A percentile compares a stretch with the other conserved stretches of the same genome.
phyloP scores from a whole-genome alignment of 2,113 vertebrate species.

The Recurvirostra avosetta region DNA sequence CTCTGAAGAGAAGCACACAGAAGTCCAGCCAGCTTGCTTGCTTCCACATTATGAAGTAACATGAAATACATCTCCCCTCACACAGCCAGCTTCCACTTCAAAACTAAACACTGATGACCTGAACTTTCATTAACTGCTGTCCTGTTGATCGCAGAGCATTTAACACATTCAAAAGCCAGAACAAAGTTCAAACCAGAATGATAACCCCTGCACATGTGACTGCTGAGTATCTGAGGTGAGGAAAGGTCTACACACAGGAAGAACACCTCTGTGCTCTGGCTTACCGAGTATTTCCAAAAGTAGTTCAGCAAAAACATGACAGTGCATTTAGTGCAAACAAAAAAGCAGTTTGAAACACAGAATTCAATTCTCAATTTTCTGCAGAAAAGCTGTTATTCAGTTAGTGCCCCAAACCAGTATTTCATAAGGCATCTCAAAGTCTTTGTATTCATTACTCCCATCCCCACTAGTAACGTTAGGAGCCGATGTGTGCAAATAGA shows the following conservation, averaged over 20 bases:
- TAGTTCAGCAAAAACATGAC: not conserved
- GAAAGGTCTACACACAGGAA: not conserved
- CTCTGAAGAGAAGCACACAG: not conserved
- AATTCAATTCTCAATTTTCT: not conserved
- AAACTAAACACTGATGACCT: not conserved
- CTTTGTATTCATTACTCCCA: not conserved
- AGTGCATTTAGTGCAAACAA: not conserved
- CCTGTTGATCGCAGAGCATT: not conserved
- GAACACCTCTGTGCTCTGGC: not conserved
- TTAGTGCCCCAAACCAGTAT: not conserved
- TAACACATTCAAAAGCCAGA: not conserved
- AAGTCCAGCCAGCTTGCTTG: not conserved
- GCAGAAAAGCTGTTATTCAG: not conserved
- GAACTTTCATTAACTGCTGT: not conserved
- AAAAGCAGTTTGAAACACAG: not conserved
- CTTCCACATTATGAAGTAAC: not conserved
- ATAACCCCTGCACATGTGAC: not conserved
- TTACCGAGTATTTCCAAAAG: not conserved
- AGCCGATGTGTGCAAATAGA: not conserved
- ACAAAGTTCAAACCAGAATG: slow-evolving; percentile 5
- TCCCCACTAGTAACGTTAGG: not conserved
- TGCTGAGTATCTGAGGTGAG: not conserved
- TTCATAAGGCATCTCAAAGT: not conserved
- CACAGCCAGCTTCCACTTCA: not conserved
- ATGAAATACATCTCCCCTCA: not conserved